phyloP scores from a whole-genome alignment of 2,113 vertebrate genomes.

The Nothobranchius kuhntae region DNA sequence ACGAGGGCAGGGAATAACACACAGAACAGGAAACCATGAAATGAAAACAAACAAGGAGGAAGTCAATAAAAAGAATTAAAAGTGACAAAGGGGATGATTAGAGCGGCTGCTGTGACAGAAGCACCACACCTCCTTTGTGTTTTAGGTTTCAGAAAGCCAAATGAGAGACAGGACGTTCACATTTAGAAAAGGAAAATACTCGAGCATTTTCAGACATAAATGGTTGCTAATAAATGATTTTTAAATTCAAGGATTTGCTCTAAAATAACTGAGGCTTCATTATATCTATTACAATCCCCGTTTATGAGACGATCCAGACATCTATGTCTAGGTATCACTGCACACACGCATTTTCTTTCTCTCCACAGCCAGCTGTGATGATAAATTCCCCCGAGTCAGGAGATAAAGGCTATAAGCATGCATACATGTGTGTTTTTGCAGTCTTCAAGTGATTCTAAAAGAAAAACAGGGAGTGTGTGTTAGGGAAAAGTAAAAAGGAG shows the following conservation, averaged over 20 bases:
- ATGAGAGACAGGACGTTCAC: background rate
- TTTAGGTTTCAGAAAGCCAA: background rate
- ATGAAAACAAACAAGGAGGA: background rate
- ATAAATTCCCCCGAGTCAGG: conserved; percentile 3
- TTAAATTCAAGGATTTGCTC: background rate
- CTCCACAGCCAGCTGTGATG: background rate
- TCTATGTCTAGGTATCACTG: conserved; percentile 3
- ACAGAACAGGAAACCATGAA: conserved; percentile 48
- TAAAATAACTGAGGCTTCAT: background rate
- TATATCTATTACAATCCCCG: conserved; percentile 3
- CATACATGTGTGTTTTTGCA: conserved; percentile 28
- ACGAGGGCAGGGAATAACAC: conserved; percentile 9
- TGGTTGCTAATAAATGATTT: background rate
- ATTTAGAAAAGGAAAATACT: conserved; percentile 16
- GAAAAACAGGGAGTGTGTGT: conserved; percentile 11
- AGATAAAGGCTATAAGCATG: conserved; percentile 7
- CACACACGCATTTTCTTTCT: background rate
- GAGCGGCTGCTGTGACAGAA: conserved; percentile 7
- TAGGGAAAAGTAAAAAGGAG: background rate
- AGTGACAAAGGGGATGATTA: conserved; percentile 4
- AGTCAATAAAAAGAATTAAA: conserved; percentile 50
- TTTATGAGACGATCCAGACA: background rate
- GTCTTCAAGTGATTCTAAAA: conserved; percentile 35
- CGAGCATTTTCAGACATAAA: background rate
- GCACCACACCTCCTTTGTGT: background rate